Conservation (phyloP, 2,113 vertebrate genomes). For the Cynopterus brachyotis region DNA sequence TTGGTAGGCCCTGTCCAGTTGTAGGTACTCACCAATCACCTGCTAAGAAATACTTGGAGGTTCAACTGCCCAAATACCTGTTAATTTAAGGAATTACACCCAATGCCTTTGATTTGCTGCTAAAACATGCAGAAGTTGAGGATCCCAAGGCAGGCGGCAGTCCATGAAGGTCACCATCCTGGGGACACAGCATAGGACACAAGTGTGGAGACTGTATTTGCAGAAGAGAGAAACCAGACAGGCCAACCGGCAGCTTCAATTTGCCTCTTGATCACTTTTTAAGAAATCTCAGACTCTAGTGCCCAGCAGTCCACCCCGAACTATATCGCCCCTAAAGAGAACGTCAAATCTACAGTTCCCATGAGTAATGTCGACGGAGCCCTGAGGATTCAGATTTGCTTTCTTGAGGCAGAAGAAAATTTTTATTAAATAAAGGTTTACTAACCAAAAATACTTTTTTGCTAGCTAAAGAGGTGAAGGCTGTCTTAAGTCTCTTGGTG, state of each 20-base stretch:
- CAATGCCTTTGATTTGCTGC: not conserved
- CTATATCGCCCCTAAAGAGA: not conserved
- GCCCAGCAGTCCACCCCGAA: too few species aligned
- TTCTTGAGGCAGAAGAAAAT: not conserved
- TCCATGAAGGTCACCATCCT: rapidly evolving
- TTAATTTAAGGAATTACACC: not conserved
- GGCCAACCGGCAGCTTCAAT: rapidly evolving
- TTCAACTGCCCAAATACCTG: not conserved
- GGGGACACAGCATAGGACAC: rapidly evolving
- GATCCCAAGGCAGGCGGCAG: rapidly evolving
- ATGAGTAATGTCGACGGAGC: rapidly evolving
- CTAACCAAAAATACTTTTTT: not conserved
- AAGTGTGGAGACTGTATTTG: not conserved
- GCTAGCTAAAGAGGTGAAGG: not conserved
- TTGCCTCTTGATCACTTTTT: not conserved
- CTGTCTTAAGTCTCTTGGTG: not conserved
- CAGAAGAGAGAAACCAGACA: not conserved
- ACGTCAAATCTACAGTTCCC: too few species aligned
- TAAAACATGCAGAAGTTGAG: not conserved
- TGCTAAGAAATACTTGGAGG: not conserved
- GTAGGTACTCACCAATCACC: rapidly evolving
- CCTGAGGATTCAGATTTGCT: not conserved
- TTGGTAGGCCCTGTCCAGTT: not conserved
- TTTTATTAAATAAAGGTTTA: not conserved
- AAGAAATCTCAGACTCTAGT: not conserved